phyloP scores from a whole-genome alignment of 2,888 invertebrate species.

The Protophormia terraenovae region DNA sequence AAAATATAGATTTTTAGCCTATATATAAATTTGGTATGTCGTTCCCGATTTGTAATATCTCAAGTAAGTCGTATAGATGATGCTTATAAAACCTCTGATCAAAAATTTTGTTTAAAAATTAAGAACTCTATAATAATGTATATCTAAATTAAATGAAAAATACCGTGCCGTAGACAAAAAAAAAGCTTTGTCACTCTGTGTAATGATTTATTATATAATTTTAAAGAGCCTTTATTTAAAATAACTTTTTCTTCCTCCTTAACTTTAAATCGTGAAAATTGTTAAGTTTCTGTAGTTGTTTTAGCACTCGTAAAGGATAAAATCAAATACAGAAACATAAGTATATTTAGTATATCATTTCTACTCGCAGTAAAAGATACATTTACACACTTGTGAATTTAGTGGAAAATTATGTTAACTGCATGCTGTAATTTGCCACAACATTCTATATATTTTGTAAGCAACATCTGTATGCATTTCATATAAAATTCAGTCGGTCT shows the following conservation, averaged over 20 bases:
- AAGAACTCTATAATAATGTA: too few species aligned
- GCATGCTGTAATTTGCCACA: slow-evolving; percentile 66
- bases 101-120: too few species aligned
- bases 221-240: too few species aligned
- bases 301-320: background rate
- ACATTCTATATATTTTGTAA: slow-evolving; percentile 42
- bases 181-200: too few species aligned
- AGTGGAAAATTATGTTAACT: slow-evolving; percentile 66
- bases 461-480: slow-evolving; percentile 33
- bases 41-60: too few species aligned
- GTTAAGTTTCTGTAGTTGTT: slow-evolving; percentile 13
- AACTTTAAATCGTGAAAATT: slow-evolving; percentile 23
- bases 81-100: too few species aligned
- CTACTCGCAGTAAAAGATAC: slow-evolving; percentile 1
- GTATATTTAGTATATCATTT: background rate
- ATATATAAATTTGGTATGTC: too few species aligned
- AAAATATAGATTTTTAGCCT: too few species aligned
- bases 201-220: too few species aligned
- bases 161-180: too few species aligned
- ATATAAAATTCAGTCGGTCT: background rate
- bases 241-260: slow-evolving; percentile 12
- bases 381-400: slow-evolving; percentile 60
- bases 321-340: background rate
- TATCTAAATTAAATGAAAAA: too few species aligned
- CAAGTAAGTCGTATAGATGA: too few species aligned